Evolutionary conservation across 1,140 invertebrate genomes (phyloP).

Genomic region (Calycopis cecrops): DNA sequence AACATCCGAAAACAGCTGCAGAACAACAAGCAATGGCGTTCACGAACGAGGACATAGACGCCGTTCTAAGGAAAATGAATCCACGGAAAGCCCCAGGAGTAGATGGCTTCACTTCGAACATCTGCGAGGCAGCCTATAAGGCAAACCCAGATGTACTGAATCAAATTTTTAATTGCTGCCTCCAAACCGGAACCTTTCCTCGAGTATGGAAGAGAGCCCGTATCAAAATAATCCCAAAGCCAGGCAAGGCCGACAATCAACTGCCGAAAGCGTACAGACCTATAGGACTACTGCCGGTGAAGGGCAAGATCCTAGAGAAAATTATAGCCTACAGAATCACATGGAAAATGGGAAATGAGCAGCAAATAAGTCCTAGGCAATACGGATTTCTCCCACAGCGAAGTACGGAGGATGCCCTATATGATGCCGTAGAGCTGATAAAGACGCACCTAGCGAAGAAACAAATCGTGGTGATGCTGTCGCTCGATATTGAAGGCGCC

Average conservation of each 20-base stretch:
- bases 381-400: background rate
- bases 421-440: too few relatives aligned
- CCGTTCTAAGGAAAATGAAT: too few relatives aligned
- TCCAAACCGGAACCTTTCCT: background rate
- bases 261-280: constrained; percentile 12
- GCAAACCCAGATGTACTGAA: background rate
- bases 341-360: background rate
- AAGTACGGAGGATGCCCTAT: too few relatives aligned
- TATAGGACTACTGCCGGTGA: constrained; percentile 12
- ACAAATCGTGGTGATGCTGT: too few relatives aligned
- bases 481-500: too few relatives aligned
- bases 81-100: background rate
- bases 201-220: background rate
- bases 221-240: constrained; percentile 13
- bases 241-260: constrained; percentile 1
- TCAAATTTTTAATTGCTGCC: background rate
- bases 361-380: background rate
- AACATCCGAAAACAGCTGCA: too few relatives aligned
- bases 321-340: background rate
- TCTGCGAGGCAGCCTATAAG: too few relatives aligned
- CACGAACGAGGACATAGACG: too few relatives aligned
- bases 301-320: constrained; percentile 17
- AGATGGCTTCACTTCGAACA: too few relatives aligned
- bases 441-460: too few relatives aligned
- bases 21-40: too few relatives aligned